A percentile compares a stretch with the other conserved stretches of the same genome.
Evolutionary conservation across 2,888 invertebrate species (phyloP).

Genomic region (Coenonympha glycerion): DNA sequence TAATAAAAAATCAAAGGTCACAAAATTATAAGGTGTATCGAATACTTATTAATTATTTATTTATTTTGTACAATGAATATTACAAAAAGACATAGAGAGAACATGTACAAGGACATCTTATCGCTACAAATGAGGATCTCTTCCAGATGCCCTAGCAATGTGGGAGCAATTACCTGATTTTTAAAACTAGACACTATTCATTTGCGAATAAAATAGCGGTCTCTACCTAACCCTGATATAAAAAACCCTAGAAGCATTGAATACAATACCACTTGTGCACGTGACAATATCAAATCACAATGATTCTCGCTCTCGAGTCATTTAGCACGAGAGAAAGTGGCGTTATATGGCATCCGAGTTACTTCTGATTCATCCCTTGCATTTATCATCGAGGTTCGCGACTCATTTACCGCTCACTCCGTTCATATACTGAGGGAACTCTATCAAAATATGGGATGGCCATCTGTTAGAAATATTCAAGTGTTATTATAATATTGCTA

Average conservation of each 20-base stretch:
- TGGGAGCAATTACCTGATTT: too few species aligned
- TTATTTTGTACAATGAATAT: too few species aligned
- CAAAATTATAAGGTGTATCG: too few species aligned
- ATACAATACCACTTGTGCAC: conserved; percentile 1
- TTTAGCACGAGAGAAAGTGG: conserved; percentile 59
- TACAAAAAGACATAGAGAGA: too few species aligned
- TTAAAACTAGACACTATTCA: not conserved
- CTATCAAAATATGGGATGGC: conserved; percentile 34
- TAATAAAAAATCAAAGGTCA: too few species aligned
- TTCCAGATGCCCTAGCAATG: too few species aligned
- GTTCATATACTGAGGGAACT: conserved; percentile 40
- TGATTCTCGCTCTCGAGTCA: conserved; percentile 47
- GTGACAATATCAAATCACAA: conserved; percentile 19
- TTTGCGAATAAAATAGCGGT: not conserved
- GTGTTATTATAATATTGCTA: conserved; percentile 11
- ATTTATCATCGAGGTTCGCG: conserved; percentile 54
- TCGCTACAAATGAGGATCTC: too few species aligned
- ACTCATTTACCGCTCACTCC: conserved; percentile 52
- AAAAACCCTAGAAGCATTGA: not conserved
- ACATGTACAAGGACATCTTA: too few species aligned
- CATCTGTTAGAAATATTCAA: conserved; percentile 30
- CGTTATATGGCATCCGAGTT: conserved; percentile 53
- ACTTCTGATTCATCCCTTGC: conserved; percentile 34
- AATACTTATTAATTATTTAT: too few species aligned
- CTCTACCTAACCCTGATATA: too few species aligned